These are phyloP conservation scores for Eufriesea mexicana DNA, from an alignment of 1,140 invertebrate genomes.

Conservation along the genomic window DNA sequence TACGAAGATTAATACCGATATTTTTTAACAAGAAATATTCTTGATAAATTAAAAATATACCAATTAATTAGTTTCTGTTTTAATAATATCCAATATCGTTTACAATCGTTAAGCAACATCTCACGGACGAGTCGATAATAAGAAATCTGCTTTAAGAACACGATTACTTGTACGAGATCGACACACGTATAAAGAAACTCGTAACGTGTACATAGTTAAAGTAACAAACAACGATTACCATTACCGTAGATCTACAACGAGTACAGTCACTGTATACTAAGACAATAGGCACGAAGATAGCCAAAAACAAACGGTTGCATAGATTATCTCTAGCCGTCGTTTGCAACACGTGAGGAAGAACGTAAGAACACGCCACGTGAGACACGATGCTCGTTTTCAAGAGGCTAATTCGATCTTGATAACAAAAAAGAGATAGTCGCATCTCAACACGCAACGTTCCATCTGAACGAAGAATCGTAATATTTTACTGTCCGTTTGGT, in stretches of 20 bases:
- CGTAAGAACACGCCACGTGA: background rate
- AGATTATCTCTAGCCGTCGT: background rate
- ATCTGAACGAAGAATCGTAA: constrained; percentile 10
- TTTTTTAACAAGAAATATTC: too few species aligned
- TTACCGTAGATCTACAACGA: background rate
- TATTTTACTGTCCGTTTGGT: constrained; percentile 17
- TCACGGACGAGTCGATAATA: too few species aligned
- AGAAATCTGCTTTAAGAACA: too few species aligned
- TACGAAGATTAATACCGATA: too few species aligned
- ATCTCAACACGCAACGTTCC: background rate
- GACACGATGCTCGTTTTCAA: background rate
- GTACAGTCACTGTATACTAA: too few species aligned
- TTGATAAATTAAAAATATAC: too few species aligned
- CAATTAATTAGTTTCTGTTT: too few species aligned
- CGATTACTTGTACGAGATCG: too few species aligned
- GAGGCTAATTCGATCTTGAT: background rate
- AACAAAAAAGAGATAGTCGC: background rate
- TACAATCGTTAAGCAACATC: too few species aligned
- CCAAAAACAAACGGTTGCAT: background rate
- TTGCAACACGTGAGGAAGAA: too few species aligned
- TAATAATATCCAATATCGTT: too few species aligned
- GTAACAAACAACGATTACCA: background rate
- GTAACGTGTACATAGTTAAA: background rate
- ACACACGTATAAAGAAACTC: background rate
- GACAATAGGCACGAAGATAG: background rate